A percentile compares a stretch with the other conserved stretches of the same genome.
phyloP scores from a whole-genome alignment of 1,140 invertebrate species.

The Leucophenga varia region DNA sequence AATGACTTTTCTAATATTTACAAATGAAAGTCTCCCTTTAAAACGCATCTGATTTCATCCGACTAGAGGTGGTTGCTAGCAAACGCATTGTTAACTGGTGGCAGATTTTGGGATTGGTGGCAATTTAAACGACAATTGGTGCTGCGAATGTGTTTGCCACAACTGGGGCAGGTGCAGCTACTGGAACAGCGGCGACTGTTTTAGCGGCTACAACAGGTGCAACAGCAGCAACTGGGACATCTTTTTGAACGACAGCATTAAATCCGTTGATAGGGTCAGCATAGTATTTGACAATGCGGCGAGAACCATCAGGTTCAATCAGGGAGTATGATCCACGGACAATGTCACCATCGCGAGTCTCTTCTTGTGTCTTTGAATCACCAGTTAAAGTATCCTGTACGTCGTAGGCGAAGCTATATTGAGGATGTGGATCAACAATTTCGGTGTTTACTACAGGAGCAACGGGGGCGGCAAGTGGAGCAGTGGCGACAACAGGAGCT shows the following conservation, averaged over 20 bases:
- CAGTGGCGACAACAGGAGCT: conserved; percentile 16
- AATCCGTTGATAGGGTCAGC: conserved; percentile 62
- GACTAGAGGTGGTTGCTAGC: not conserved
- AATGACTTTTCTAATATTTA: conserved; percentile 55
- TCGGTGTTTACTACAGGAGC: conserved; percentile 36
- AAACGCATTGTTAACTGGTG: not conserved
- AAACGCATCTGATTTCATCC: too few relatives aligned
- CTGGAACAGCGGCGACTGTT: conserved; percentile 34
- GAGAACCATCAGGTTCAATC: conserved; percentile 62
- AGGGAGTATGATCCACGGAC: conserved; percentile 62
- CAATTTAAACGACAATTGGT: conserved; percentile 40
- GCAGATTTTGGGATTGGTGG: too few relatives aligned
- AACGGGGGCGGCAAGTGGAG: conserved; percentile 36
- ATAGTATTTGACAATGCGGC: conserved; percentile 61
- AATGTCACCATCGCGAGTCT: conserved; percentile 61
- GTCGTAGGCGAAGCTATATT: conserved; percentile 61
- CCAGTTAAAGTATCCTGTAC: conserved; percentile 62
- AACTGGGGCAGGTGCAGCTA: conserved; percentile 32
- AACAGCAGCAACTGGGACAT: conserved; percentile 55
- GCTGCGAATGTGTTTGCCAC: conserved; percentile 25
- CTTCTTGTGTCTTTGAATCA: conserved; percentile 62
- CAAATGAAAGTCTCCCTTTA: conserved; percentile 50
- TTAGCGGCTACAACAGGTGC: conserved; percentile 32
- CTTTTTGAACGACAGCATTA: conserved; percentile 63
- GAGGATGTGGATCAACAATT: conserved; percentile 59